Percentiles rank a stretch among this genome's conserved stretches.
Evolutionary conservation across 2,797 vertebrate species (phyloP).

Genomic region (Glossophaga mutica): DNA sequence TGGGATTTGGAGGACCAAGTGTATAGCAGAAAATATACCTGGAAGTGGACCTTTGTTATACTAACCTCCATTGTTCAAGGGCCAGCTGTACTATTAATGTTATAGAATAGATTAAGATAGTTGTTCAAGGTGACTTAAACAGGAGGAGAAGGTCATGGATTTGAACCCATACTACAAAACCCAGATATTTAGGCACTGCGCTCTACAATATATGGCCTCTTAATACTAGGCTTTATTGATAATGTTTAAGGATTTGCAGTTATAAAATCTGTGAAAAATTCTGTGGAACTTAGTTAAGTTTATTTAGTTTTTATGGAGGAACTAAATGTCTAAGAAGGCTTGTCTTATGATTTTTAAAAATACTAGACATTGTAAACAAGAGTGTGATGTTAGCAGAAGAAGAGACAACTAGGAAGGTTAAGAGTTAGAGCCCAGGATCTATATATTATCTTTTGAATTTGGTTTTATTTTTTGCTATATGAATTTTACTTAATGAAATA

Average conservation of each 20-base stretch:
- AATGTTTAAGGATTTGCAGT: background rate
- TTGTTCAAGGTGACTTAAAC: background rate
- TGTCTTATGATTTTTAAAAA: background rate
- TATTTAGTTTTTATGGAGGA: background rate
- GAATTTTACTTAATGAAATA: background rate
- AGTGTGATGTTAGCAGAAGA: background rate
- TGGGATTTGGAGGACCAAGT: background rate
- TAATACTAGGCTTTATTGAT: background rate
- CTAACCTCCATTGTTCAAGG: background rate
- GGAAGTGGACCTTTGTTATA: background rate
- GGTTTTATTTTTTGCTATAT: background rate
- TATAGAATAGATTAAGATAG: background rate
- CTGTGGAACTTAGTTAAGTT: background rate
- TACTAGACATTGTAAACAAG: background rate
- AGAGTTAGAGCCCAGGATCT: background rate
- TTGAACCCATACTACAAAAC: background rate
- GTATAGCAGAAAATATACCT: background rate
- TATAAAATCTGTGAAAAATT: background rate
- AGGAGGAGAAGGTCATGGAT: background rate
- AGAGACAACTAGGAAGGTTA: background rate
- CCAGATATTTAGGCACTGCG: background rate
- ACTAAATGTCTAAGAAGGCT: background rate
- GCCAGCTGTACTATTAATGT: background rate
- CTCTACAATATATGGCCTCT: background rate
- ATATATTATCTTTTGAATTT: background rate